Percentiles rank a stretch among this genome's conserved stretches.
These are phyloP conservation scores for Rhagophthalmus giganteus DNA, from an alignment of 2,888 invertebrate species.

Conservation along the genomic window DNA sequence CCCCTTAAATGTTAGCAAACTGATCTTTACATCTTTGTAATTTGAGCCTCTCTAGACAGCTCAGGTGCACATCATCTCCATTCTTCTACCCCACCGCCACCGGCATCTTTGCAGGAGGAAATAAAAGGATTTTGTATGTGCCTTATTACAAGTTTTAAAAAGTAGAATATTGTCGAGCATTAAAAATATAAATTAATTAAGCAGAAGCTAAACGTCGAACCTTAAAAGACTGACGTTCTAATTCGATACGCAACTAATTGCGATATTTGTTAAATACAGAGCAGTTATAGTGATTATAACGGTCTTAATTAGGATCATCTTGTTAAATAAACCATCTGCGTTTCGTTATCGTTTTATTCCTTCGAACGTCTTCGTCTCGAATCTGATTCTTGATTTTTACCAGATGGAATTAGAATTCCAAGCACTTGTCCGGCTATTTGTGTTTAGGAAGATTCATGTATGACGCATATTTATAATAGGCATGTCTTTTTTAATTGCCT, in stretches of 20 bases:
- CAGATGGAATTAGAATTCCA: slow-evolving; percentile 6
- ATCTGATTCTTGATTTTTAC: slow-evolving; percentile 5
- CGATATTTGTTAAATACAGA: not conserved
- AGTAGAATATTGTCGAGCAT: no score
- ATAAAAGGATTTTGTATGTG: slow-evolving; percentile 7
- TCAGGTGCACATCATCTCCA: slow-evolving; percentile 21
- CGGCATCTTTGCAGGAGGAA: slow-evolving; percentile 18
- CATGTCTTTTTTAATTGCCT: no score
- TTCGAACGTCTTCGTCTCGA: slow-evolving; percentile 4
- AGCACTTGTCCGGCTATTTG: not conserved
- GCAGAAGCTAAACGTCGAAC: no score
- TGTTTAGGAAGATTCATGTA: no score
- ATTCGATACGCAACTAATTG: no score
- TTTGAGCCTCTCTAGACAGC: slow-evolving; percentile 12
- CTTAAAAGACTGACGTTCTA: no score
- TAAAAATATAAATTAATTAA: no score
- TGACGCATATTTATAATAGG: not conserved
- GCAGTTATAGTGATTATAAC: slow-evolving; percentile 1
- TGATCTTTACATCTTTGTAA: slow-evolving; percentile 21
- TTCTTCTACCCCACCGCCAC: slow-evolving; percentile 12
- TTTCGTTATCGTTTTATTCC: slow-evolving; percentile 9
- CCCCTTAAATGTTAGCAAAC: slow-evolving; percentile 16
- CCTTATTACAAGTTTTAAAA: no score
- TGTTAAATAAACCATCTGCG: slow-evolving; percentile 14
- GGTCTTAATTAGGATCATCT: slow-evolving; percentile 7